Evolutionary conservation across 1,140 invertebrate genomes (phyloP).

Genomic region (Camponotus pennsylvanicus): DNA sequence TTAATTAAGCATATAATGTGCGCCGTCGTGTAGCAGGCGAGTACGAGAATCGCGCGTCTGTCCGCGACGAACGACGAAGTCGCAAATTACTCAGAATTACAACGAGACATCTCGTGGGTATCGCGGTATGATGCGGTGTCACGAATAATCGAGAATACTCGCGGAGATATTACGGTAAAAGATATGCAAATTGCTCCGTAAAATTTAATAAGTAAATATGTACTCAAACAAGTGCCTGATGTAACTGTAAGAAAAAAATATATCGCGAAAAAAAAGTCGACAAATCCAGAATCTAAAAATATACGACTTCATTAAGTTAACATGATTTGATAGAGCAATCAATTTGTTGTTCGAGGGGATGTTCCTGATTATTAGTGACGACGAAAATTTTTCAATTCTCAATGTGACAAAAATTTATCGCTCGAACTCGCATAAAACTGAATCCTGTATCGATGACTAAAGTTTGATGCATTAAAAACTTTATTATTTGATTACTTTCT

Average conservation of each 20-base stretch:
- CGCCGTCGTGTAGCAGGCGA: constrained; percentile 10
- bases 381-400: constrained; percentile 6
- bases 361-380: neutral
- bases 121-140: neutral
- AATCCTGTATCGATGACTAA: neutral
- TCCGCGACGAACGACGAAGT: constrained; percentile 27
- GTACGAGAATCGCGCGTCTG: constrained; percentile 27
- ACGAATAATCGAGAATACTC: constrained; percentile 34
- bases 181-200: neutral
- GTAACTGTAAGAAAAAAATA: neutral
- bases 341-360: neutral
- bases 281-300: neutral
- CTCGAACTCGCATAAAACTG: neutral
- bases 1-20: constrained; percentile 58
- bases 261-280: neutral
- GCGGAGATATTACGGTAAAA: neutral
- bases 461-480: neutral
- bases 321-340: neutral
- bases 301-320: neutral
- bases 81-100: constrained; percentile 48
- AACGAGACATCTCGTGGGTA: neutral
- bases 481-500: neutral
- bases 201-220: neutral
- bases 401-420: neutral
- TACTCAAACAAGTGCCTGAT: neutral